A percentile compares a stretch with the other conserved stretches of the same genome.
Conservation (phyloP, 2,888 invertebrate species). For the Heliconius cydno region DNA sequence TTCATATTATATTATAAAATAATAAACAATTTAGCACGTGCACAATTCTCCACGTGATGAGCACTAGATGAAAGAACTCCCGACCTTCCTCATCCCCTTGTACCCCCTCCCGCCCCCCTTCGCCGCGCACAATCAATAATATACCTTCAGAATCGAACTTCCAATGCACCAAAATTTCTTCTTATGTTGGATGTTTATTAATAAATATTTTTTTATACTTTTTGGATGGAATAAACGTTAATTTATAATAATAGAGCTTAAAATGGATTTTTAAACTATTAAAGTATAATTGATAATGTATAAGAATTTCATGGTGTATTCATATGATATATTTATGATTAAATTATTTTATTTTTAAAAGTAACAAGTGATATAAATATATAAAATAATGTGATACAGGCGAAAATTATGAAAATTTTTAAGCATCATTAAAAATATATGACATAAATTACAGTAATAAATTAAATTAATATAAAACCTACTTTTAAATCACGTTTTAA, state of each 20-base stretch:
- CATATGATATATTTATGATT: neutral
- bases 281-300: neutral
- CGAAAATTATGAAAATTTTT: neutral
- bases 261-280: neutral
- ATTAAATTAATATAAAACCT: slow-evolving; percentile 40
- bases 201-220: slow-evolving; percentile 15
- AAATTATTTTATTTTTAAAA: neutral
- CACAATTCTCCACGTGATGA: slow-evolving; percentile 46
- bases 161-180: slow-evolving; percentile 53
- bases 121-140: slow-evolving; percentile 68
- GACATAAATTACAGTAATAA: neutral
- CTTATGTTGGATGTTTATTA: neutral
- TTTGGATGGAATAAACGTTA: neutral
- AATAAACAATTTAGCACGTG: slow-evolving; percentile 46
- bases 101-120: slow-evolving; percentile 44
- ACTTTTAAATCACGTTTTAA: slow-evolving; percentile 42
- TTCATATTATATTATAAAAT: slow-evolving; percentile 14
- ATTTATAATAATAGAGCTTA: neutral
- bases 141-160: slow-evolving; percentile 56
- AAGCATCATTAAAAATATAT: neutral
- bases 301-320: neutral
- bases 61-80: slow-evolving; percentile 53
- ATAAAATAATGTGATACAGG: neutral
- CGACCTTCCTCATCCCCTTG: slow-evolving; percentile 67
- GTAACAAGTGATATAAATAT: neutral